Conservation (phyloP, 2,113 vertebrate species). For the Trichomycterus rosablanca region DNA sequence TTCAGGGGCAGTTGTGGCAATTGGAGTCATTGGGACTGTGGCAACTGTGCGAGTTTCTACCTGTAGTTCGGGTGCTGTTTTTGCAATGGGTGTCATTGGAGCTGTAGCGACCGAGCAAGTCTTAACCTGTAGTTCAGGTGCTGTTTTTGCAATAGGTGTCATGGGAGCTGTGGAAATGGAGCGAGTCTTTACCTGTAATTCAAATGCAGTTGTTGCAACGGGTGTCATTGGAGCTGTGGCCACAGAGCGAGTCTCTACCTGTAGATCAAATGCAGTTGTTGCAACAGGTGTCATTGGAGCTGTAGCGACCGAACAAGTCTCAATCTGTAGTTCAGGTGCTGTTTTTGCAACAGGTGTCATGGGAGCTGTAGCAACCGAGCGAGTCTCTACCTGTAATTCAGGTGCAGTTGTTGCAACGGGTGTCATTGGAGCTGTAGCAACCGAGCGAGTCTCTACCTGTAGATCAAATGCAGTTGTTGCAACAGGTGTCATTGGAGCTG, state of each 20-base stretch:
- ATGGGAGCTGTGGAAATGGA: slow-evolving; percentile 23
- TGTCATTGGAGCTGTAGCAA: slow-evolving; percentile 14
- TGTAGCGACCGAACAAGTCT: slow-evolving; percentile 3
- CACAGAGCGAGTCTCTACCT: neutral
- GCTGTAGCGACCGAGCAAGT: slow-evolving; percentile 17
- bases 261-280: neutral
- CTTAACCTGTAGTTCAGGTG: neutral
- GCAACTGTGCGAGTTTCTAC: slow-evolving; percentile 22
- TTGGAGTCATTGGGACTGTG: slow-evolving; percentile 30
- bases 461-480: neutral
- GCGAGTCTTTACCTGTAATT: neutral
- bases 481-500: slow-evolving; percentile 15
- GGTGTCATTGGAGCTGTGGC: slow-evolving; percentile 25
- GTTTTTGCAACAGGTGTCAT: slow-evolving; percentile 8
- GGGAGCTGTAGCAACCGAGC: slow-evolving; percentile 8
- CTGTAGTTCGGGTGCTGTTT: neutral
- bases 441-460: neutral
- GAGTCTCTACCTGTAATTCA: neutral
- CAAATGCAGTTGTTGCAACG: neutral
- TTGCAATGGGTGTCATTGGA: slow-evolving; percentile 20
- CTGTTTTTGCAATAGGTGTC: neutral
- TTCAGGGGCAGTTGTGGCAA: neutral
- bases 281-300: slow-evolving; percentile 1
- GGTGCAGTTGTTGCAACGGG: neutral
- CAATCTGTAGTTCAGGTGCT: neutral